These are phyloP conservation scores for Andinoacara biseriatus DNA, from an alignment of 2,113 vertebrate species.

Conservation along the genomic window DNA sequence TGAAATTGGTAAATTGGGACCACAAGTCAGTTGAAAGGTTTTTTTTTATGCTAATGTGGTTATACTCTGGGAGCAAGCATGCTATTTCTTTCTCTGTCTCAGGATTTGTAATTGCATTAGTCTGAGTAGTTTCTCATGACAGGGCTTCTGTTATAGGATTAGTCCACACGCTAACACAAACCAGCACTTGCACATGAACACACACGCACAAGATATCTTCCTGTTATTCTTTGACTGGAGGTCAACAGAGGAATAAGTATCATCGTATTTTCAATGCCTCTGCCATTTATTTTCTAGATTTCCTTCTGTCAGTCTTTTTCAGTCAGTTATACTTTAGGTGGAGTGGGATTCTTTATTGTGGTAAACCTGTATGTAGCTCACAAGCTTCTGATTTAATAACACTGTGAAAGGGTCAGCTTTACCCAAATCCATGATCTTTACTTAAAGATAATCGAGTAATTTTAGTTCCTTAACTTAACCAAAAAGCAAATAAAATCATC, in stretches of 20 bases:
- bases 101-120: slow-evolving; percentile 15
- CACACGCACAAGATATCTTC: background rate
- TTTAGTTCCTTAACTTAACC: too few species aligned
- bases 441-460: too few species aligned
- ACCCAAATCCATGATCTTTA: background rate
- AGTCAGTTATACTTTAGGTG: too few species aligned
- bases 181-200: background rate
- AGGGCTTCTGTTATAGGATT: slow-evolving; percentile 4
- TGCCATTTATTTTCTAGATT: background rate
- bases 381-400: background rate
- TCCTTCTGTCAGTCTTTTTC: too few species aligned
- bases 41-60: background rate
- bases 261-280: background rate
- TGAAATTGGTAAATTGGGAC: too few species aligned
- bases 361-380: background rate
- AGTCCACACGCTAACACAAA: background rate
- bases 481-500: too few species aligned
- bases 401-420: background rate
- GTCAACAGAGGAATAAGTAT: background rate
- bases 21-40: too few species aligned
- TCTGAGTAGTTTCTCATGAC: slow-evolving; percentile 15
- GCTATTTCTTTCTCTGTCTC: background rate
- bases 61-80: background rate
- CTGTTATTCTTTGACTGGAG: background rate
- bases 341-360: too few species aligned